Evolutionary conservation across 64 coral and sea anemone genomes (phyloP), one percentile per base, ranked within the genome.

Genomic region (Hydrozoanthus tunicans): DNA sequence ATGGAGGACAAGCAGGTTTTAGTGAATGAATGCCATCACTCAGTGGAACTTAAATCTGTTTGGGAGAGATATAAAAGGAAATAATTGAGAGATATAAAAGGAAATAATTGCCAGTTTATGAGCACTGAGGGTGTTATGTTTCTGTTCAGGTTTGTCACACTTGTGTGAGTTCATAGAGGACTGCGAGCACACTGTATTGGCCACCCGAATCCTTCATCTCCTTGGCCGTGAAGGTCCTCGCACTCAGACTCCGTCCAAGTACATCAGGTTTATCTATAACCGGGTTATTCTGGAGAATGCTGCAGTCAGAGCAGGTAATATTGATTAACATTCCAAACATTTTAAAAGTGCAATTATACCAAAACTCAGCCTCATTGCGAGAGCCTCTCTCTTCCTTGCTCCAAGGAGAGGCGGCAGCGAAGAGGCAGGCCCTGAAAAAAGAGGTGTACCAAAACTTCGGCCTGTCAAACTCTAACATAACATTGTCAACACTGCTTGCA

Each of bases 161-260:
- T 72, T 99, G 83, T 99, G 97, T 93, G 97, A 99, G 89, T 99
- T 99, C 74, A 99, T 99, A 77, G 97, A 99, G 79, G 97, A 99
- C 74, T 99, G 97, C 81, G 97, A 99, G 74, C 97, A 99, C 58
- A 99, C 97, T 13, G 97, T 99, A 0, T 80, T 99, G 51, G 97
- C 97, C 25, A 99, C 97, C 80, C 94, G 94, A 27, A 99, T 99
- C 54, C 92, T 99, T 24, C 97, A 99, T 70, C 90, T 99, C n/a
- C 85, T 99, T 52, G 97, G 97, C 20, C 89, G 97, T 53, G 97
- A 99, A 80, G 97, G 97, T 51, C 97, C 97, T 70, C 91, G 97
- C 13, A 95, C 92, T 67, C 91, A 96, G 80, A 93, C 93, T 4
- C 97, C 97, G 9, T 91, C 94, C 9, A 91, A 94, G 73, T 99